Evolutionary conservation across 2,888 invertebrate species (phyloP), one percentile per base, ranked within the genome.

Genomic region (Megamerina dolium): DNA sequence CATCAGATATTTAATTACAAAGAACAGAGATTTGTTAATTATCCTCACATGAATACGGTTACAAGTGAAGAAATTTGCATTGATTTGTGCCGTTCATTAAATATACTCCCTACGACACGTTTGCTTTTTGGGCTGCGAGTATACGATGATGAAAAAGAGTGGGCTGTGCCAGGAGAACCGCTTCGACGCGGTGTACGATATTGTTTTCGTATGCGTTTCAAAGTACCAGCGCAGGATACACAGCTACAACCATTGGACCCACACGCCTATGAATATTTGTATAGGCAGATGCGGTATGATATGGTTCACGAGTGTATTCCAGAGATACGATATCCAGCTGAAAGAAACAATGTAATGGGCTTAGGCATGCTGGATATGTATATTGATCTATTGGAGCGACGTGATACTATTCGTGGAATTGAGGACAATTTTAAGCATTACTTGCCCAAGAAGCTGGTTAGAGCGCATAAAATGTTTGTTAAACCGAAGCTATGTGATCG

Each of bases 331-430:
- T 87, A 85, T 68, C 85, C 87, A 40, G 82, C 82, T 45, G 80
- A 83, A 57, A 84, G 84, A 62, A 77, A 82, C 46, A 84, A 88
- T 68, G 75, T 90, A 2, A 74, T 91, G 41, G 93, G 93, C 0
- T 74, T 93, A 39, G 88, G 88, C 9, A 88, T 90, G 42, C 81
- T 86, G 39, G 91, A 92, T 67, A 91, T 93, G 88, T 85, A 80
- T 47, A 80, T 90, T 53, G 84, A 86, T 29, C 83, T 85, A 72
- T 66, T 85, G n/a, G 89, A 90, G 63, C 81, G 83, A 55, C 78
- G 81, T 41, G 69, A 82, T 48, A 72, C 79, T 1, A 72, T 78
- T 38, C 83, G 83, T 50, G 77, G 77, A 44, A 80, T 91, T 3
- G 81, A 84, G 58, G 81, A 79, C 52, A 84, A 87, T 56, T 90